phyloP scores from a whole-genome alignment of 2,888 invertebrate species.

The Drosophila kokeensis region DNA sequence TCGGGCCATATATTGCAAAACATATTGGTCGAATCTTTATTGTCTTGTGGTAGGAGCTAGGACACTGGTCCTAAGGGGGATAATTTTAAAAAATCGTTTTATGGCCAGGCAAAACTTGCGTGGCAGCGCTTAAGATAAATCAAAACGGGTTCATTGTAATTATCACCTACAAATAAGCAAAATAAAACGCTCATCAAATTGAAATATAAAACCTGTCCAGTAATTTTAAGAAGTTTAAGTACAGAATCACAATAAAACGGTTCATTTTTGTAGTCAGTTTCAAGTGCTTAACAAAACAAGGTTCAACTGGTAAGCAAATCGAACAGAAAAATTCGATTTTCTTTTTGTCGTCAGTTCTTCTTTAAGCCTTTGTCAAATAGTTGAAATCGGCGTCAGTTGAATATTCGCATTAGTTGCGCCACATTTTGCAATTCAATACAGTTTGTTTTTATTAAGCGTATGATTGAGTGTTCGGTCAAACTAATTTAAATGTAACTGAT shows the following conservation, averaged over 20 bases:
- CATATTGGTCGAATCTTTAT: not conserved
- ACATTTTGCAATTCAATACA: not conserved
- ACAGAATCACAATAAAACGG: not conserved
- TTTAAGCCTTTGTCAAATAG: not conserved
- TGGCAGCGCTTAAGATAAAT: constrained; percentile 36
- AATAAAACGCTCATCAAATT: not conserved
- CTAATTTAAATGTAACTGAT: no score
- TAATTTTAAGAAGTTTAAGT: not conserved
- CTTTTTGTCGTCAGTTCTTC: not conserved
- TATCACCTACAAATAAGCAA: not conserved
- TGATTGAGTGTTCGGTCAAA: no score
- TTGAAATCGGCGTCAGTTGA: not conserved
- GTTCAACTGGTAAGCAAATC: not conserved
- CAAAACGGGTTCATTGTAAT: constrained; percentile 52
- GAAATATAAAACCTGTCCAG: not conserved
- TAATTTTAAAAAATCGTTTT: constrained; percentile 69
- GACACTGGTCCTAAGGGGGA: constrained; percentile 41
- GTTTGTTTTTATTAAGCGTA: no score
- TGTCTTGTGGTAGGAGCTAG: not conserved
- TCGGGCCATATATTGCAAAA: not conserved
- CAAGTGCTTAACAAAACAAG: not conserved
- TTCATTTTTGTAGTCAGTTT: not conserved
- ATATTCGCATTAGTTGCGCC: not conserved
- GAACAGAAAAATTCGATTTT: not conserved
- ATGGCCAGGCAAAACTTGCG: constrained; percentile 49